These are phyloP conservation scores for Neostethus bicornis DNA, from an alignment of 2,797 vertebrate species.

Conservation along the genomic window DNA sequence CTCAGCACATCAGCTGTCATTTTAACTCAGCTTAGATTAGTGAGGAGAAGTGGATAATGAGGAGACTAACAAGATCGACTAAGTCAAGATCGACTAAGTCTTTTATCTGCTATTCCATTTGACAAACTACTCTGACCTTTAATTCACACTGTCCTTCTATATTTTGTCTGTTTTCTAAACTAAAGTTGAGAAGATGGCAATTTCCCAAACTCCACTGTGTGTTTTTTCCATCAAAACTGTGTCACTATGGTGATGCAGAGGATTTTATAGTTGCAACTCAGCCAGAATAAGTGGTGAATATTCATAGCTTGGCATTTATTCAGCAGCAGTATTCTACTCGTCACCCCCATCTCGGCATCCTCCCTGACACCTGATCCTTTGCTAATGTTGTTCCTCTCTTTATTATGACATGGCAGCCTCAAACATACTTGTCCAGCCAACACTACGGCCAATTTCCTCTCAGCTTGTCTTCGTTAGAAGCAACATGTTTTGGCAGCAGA, in stretches of 20 bases:
- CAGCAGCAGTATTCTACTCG: constrained; percentile 24
- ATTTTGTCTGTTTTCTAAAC: constrained; percentile 27
- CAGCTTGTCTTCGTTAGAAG: constrained; percentile 23
- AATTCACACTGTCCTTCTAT: constrained; percentile 22
- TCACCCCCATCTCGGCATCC: constrained; percentile 13
- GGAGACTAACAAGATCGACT: constrained; percentile 35
- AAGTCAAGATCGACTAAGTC: constrained; percentile 25
- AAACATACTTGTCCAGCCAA: constrained; percentile 15
- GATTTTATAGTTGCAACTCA: constrained; percentile 34
- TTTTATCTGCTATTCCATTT: constrained; percentile 49
- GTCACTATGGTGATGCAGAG: constrained; percentile 29
- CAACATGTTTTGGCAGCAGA: constrained; percentile 9
- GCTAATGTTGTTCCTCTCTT: constrained; percentile 25
- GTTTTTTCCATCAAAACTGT: constrained; percentile 30
- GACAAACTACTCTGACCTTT: constrained; percentile 42
- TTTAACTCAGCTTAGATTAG: constrained; percentile 33
- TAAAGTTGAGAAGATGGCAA: constrained; percentile 27
- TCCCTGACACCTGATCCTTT: constrained; percentile 25
- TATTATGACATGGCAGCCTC: constrained; percentile 36
- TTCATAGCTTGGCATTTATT: constrained; percentile 24
- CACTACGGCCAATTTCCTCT: constrained; percentile 48
- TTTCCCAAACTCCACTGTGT: constrained; percentile 33
- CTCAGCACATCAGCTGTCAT: constrained; percentile 32
- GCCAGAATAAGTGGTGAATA: constrained; percentile 10
- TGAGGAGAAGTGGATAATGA: constrained; percentile 32